Evolutionary conservation across 2,888 invertebrate genomes (phyloP).

Genomic region (Siphlonurus alternatus): DNA sequence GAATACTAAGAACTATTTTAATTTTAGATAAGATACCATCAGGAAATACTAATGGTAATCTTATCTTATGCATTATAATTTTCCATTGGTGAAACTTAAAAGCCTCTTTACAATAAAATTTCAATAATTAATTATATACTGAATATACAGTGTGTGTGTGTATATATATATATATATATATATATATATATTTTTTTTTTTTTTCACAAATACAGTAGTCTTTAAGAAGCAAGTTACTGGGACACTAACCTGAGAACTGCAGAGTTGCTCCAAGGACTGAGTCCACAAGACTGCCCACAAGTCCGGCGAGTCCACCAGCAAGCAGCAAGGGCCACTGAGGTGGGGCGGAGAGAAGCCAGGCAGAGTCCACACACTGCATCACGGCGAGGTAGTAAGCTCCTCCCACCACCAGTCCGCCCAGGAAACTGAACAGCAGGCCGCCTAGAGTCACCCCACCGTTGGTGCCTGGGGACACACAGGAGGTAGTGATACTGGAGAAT

Average conservation of each 20-base stretch:
- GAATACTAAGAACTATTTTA: too few species aligned
- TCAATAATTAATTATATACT: too few species aligned
- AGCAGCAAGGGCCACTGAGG: conserved; percentile 66
- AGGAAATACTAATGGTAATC: too few species aligned
- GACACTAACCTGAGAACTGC: conserved; percentile 60
- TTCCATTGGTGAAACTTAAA: too few species aligned
- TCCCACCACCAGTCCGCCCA: conserved; percentile 57
- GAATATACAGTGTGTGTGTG: too few species aligned
- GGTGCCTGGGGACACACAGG: conserved; percentile 42
- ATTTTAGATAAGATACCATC: too few species aligned
- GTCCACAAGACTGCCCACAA: conserved; percentile 66
- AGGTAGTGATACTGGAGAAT: not conserved
- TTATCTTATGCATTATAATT: too few species aligned
- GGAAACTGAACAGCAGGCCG: conserved; percentile 35
- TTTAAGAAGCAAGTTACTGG: not conserved
- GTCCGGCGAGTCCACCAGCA: conserved; percentile 53
- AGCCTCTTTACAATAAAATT: too few species aligned
- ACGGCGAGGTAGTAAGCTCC: conserved; percentile 50
- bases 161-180: too few species aligned
- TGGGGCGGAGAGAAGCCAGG: conserved; percentile 38
- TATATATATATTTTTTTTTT: not conserved
- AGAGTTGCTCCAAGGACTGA: conserved; percentile 69
- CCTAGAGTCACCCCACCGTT: conserved; percentile 65
- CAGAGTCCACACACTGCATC: conserved; percentile 41
- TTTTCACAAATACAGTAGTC: not conserved